Percentiles rank a stretch among this genome's conserved stretches.
These are phyloP conservation scores for Tinea pellionella DNA, from an alignment of 2,888 invertebrate species.

Conservation along the genomic window DNA sequence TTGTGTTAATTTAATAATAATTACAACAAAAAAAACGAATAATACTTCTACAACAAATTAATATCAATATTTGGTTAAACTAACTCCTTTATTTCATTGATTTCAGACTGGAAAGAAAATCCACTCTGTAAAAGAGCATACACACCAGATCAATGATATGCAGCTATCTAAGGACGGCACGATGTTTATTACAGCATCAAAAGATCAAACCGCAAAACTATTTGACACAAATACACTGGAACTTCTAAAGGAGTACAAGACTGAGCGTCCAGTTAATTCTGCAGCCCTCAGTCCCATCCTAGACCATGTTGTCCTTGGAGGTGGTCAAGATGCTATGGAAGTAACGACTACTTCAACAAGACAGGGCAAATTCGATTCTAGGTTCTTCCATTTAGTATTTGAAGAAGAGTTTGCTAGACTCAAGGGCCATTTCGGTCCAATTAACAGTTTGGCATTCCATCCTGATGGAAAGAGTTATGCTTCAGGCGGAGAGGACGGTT, in stretches of 20 bases:
- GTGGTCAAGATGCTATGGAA: slow-evolving; percentile 99
- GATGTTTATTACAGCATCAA: slow-evolving; percentile 97
- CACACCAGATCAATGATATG: slow-evolving; percentile 93
- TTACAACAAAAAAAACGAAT: too few relatives aligned
- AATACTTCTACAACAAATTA: too few relatives aligned
- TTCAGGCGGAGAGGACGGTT: slow-evolving; percentile 99
- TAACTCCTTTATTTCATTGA: too few relatives aligned
- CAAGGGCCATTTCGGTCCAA: slow-evolving; percentile 99
- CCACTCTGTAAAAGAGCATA: slow-evolving; percentile 84
- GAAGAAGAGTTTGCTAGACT: slow-evolving; percentile 97
- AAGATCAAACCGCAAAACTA: slow-evolving; percentile 94
- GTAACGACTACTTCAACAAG: slow-evolving; percentile 95
- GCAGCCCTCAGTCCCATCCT: slow-evolving; percentile 95
- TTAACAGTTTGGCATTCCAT: slow-evolving; percentile 97
- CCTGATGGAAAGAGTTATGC: slow-evolving; percentile 97
- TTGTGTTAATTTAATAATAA: too few relatives aligned
- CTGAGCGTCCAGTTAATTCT: slow-evolving; percentile 97
- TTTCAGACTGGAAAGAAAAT: slow-evolving; percentile 84
- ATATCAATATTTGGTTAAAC: too few relatives aligned
- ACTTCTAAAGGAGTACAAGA: slow-evolving; percentile 94
- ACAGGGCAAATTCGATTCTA: slow-evolving; percentile 96
- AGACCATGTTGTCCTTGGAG: slow-evolving; percentile 97
- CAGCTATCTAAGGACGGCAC: slow-evolving; percentile 93
- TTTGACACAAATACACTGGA: slow-evolving; percentile 91
- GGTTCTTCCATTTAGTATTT: slow-evolving; percentile 94